These are phyloP conservation scores for Darevskia nairensis DNA, from an alignment of 2,797 vertebrate genomes.

Conservation along the genomic window DNA sequence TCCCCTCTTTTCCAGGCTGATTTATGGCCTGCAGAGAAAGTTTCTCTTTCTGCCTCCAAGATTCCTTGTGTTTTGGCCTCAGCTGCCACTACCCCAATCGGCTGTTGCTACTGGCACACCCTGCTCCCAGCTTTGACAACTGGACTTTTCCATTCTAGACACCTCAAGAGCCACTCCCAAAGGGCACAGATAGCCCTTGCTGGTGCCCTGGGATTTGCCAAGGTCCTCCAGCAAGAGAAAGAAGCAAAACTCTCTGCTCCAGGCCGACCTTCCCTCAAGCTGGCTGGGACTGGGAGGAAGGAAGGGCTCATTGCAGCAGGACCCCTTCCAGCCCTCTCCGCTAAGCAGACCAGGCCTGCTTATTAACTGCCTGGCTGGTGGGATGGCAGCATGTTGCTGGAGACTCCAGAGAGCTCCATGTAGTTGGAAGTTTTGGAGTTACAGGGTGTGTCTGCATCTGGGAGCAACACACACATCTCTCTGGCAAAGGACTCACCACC, in stretches of 20 bases:
- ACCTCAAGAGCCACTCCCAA: background rate
- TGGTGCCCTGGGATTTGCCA: background rate
- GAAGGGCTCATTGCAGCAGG: background rate
- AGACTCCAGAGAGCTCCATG: no score
- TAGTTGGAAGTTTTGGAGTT: background rate
- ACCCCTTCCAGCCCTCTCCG: background rate
- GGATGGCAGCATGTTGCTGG: background rate
- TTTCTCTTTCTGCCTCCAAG: constrained; percentile 45
- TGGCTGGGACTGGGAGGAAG: background rate
- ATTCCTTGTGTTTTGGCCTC: constrained; percentile 47
- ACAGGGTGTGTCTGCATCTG: no score
- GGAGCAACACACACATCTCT: background rate
- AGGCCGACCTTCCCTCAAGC: no score
- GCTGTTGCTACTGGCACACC: constrained; percentile 35
- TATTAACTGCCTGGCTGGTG: no score
- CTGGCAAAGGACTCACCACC: background rate
- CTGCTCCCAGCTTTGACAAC: background rate
- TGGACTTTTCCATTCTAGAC: constrained; percentile 39
- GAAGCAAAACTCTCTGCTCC: no score
- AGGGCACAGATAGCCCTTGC: fast-evolving
- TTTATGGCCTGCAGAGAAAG: constrained; percentile 38
- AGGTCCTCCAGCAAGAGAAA: no score
- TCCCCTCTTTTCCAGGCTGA: constrained; percentile 44
- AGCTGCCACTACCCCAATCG: constrained; percentile 22
- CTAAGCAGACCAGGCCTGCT: background rate